These are phyloP conservation scores for Sceliomorpha sp. DNA, from an alignment of 2,888 invertebrate species.

Conservation along the genomic window DNA sequence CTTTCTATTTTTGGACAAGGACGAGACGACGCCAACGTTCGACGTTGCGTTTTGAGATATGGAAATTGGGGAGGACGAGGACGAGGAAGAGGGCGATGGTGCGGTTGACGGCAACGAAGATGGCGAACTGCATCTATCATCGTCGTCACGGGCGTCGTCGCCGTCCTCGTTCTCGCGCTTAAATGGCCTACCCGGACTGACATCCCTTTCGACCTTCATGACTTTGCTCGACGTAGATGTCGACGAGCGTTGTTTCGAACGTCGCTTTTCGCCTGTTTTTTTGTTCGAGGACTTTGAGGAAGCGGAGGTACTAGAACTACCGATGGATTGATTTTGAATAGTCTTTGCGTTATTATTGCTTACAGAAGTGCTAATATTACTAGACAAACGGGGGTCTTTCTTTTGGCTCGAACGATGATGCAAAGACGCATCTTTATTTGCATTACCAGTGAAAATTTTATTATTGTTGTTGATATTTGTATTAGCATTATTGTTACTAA, in stretches of 20 bases:
- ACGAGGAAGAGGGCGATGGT: constrained; percentile 62
- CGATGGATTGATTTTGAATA: constrained; percentile 60
- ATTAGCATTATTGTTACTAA: constrained; percentile 75
- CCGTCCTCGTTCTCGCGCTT: constrained; percentile 58
- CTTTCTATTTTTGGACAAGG: constrained; percentile 68
- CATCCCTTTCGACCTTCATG: constrained; percentile 72
- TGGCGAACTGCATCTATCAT: constrained; percentile 31
- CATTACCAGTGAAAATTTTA: constrained; percentile 74
- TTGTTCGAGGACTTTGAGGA: constrained; percentile 73
- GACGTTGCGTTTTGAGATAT: constrained; percentile 68
- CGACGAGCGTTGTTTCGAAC: constrained; percentile 69
- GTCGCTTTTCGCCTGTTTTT: constrained; percentile 77
- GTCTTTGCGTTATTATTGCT: constrained; percentile 66
- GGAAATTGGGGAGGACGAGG: constrained; percentile 77
- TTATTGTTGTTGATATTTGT: constrained; percentile 71
- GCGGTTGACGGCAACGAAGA: constrained; percentile 61
- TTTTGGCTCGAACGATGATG: constrained; percentile 78
- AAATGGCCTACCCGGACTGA: constrained; percentile 73
- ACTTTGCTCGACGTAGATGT: constrained; percentile 69
- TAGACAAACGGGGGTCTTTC: constrained; percentile 77
- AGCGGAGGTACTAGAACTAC: constrained; percentile 72
- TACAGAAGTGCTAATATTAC: constrained; percentile 73
- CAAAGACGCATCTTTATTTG: constrained; percentile 76
- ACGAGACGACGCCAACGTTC: neutral
- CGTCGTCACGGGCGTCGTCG: constrained; percentile 10